phyloP scores from a whole-genome alignment of 2,797 vertebrate species.

The Pterois miles region DNA sequence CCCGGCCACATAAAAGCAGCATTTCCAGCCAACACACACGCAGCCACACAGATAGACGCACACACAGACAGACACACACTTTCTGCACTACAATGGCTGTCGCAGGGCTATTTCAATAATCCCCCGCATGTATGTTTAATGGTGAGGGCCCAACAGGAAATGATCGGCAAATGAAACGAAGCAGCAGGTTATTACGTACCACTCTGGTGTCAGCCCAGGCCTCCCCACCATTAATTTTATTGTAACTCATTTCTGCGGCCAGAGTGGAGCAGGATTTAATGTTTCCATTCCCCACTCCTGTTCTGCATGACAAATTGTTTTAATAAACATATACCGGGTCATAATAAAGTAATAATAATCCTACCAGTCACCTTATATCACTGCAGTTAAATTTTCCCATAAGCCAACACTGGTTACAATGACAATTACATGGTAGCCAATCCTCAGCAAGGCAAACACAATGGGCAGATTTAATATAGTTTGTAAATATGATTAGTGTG shows the following conservation, averaged over 20 bases:
- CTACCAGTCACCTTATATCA: slow-evolving; percentile 99
- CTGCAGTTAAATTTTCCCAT: slow-evolving; percentile 98
- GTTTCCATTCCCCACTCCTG: slow-evolving; percentile 97
- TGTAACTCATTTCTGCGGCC: slow-evolving; percentile 96
- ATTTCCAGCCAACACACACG: slow-evolving; percentile 39
- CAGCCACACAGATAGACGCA: neutral
- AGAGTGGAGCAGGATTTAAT: slow-evolving; percentile 97
- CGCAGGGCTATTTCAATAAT: slow-evolving; percentile 89
- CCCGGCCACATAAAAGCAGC: slow-evolving; percentile 59
- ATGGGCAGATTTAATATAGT: slow-evolving; percentile 99
- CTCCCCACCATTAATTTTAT: slow-evolving; percentile 94
- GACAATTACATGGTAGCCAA: slow-evolving; percentile 97
- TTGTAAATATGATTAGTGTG: slow-evolving; percentile 99
- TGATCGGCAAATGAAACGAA: slow-evolving; percentile 95
- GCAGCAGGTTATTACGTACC: slow-evolving; percentile 87
- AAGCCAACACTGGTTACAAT: slow-evolving; percentile 95
- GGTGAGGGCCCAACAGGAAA: slow-evolving; percentile 94
- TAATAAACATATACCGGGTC: slow-evolving; percentile 99
- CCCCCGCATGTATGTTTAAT: slow-evolving; percentile 95
- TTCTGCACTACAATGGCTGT: slow-evolving; percentile 81
- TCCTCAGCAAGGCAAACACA: slow-evolving; percentile 94
- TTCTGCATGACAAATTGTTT: slow-evolving; percentile 99
- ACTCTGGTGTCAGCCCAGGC: slow-evolving; percentile 85
- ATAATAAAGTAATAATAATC: slow-evolving; percentile 99
- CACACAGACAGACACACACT: slow-evolving; percentile 25